Percentiles rank a stretch among this genome's conserved stretches.
Conservation (phyloP, 2,113 vertebrate species). For the Charina bottae region DNA sequence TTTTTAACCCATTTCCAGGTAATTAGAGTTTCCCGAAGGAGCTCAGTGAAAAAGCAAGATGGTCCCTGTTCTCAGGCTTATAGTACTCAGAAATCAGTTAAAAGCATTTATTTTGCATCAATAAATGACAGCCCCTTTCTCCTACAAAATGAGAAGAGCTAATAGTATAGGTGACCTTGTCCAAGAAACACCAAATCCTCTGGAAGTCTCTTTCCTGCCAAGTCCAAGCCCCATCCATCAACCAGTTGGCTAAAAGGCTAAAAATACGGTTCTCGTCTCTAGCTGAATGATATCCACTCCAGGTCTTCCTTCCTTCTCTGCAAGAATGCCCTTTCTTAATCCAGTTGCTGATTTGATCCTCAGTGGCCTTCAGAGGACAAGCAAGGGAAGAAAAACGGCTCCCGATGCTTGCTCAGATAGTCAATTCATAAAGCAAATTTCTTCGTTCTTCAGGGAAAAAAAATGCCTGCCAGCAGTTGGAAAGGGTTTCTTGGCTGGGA, state of each 20-base stretch:
- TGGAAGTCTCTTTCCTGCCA: too few relatives aligned
- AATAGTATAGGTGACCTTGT: not conserved
- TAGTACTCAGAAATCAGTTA: not conserved
- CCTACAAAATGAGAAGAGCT: not conserved
- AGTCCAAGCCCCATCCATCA: too few relatives aligned
- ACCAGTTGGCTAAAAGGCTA: not conserved
- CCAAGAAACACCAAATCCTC: too few relatives aligned
- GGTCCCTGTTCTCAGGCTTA: too few relatives aligned
- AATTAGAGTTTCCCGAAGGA: too few relatives aligned
- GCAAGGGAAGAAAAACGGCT: not conserved
- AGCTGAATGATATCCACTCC: not conserved
- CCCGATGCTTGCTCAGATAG: not conserved
- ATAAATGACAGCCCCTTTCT: not conserved
- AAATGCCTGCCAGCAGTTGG: not conserved
- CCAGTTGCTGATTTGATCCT: not conserved
- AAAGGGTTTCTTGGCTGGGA: not conserved
- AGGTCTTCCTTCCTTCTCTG: not conserved
- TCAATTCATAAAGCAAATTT: not conserved
- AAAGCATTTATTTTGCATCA: not conserved
- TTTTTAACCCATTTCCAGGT: not conserved
- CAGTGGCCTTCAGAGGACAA: too few relatives aligned
- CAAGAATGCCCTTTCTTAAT: not conserved
- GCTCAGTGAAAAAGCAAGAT: too few relatives aligned
- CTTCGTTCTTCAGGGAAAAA: not conserved
- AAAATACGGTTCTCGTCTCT: not conserved